Conservation (phyloP, 2,113 vertebrate genomes). For the Phoxinus phoxinus region DNA sequence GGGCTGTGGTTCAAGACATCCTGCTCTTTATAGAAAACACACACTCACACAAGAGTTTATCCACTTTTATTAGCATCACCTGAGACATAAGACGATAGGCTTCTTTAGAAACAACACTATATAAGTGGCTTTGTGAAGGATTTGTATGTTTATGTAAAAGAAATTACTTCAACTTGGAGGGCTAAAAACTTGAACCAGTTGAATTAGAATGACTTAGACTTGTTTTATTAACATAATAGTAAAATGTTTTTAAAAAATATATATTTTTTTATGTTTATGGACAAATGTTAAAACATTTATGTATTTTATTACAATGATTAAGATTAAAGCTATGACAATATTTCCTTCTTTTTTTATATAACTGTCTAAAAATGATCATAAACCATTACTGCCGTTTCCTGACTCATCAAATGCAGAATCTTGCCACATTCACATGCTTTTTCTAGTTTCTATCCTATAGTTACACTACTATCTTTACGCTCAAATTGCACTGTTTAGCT, state of each 20-base stretch:
- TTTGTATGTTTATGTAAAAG: background rate
- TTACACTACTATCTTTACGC: background rate
- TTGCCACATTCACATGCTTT: background rate
- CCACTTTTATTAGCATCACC: background rate
- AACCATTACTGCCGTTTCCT: background rate
- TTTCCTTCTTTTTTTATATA: background rate
- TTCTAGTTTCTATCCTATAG: background rate
- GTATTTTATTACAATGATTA: background rate
- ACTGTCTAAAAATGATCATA: background rate
- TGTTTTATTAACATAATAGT: background rate
- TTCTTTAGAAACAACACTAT: conserved; percentile 7
- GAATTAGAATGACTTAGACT: no score
- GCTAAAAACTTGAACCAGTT: no score
- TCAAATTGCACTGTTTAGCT: background rate
- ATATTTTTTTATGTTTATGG: background rate
- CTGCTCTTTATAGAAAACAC: background rate
- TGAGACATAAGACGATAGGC: background rate
- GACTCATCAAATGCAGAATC: background rate
- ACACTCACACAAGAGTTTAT: background rate
- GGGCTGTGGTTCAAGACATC: background rate
- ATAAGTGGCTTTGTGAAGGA: background rate
- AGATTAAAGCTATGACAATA: background rate
- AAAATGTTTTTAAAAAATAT: background rate
- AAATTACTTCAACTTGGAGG: background rate
- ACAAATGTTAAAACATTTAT: background rate